Evolutionary conservation across 2,797 vertebrate genomes (phyloP), one percentile per base, ranked within the genome.

Genomic region (Rhyacichthys aspro): DNA sequence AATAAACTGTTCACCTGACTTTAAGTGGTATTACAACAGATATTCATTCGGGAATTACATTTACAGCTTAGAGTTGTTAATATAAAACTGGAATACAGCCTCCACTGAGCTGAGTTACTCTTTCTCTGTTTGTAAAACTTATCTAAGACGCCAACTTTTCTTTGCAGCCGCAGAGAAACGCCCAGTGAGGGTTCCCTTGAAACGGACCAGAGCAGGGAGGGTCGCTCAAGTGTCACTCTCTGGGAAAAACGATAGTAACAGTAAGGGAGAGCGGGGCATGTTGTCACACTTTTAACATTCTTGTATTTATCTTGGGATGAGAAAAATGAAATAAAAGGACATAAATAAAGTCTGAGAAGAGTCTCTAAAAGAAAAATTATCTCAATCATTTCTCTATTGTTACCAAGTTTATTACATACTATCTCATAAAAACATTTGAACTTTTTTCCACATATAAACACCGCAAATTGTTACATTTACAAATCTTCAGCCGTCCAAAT

Each of bases 401-500:
- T 89, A 82, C 86, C 70, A 88, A 78, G 72, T 90, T 91, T 91
- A 91, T 90, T 91, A 86, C 81, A 89, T 81, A 87, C 87, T 74
- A 79, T 76, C 66, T 86, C 86, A 84, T 89, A 89, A 90, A 91
- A 91, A 89, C 88, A 84, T 82, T 83, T 61, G 46, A 87, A 70
- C 72, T 48, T 46, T 74, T 71, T 72, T 63, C 71, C 85, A 91
- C 89, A 83, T 90, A 90, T 81, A 89, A 91, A 90, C 90, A 91
- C 90, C 28, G 81, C 90, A 90, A 90, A 85, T 84, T 82, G 81
- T 74, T 85, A 90, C 90, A 88, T 89, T 89, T 90, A 90, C 84
- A 90, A 90, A 89, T 89, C 65, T 79, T 66, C 78, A 81, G 80
- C 78, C 74, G 42, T 88, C 76, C 82, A 85, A 88, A 84, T 67